Base-by-base conservation (phyloP, 2,888 invertebrate genomes). In the Cinara cedri region DNA sequence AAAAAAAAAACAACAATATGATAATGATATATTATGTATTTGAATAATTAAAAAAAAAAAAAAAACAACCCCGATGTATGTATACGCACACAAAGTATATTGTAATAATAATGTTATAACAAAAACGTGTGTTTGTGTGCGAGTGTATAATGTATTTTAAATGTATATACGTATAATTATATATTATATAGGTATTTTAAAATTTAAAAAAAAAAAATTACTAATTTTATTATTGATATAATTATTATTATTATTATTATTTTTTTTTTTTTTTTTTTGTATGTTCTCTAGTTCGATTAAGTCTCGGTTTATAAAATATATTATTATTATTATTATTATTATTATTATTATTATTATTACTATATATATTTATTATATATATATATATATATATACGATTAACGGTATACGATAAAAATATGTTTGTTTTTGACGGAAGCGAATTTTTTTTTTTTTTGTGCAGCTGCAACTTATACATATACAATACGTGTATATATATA, bases 401-500 rank as follows among this genome's bases (percentile, higher is more conserved):
- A n/a, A 34, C 34, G 34, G n/a, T n/a, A 34, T 34, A 34, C 34
- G 54, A 75, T 44, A 51, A 46, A 54, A 62, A 46, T 13, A 46
- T 46, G 10, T 46, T 46, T 44, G 4, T 44, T 44, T 44, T 44
- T 46, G 10, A 46, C 10, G n/a, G 24, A 63, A 75, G 44, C 16
- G 54, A 34, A 34, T 4, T 34, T 4, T 34, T 34, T 3, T 34
- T 34, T 3, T 34, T 34, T 34, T 34, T 65, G 63, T 44, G 74
- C 63, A 65, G 54, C 54, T 16, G 51, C 63, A 63, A 75, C 34
- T 42, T 74, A 51, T 75, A 75, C 9, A 75, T 72, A 72, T 13
- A 34, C 6, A 34, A 34, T 34, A 34, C 8, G 6, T 63, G n/a
- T 34, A 34, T 34, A 34, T 34, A 34, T 34, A 34, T 34, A 34